phyloP scores from a whole-genome alignment of 2,113 vertebrate genomes.

The Anoplopoma fimbria region DNA sequence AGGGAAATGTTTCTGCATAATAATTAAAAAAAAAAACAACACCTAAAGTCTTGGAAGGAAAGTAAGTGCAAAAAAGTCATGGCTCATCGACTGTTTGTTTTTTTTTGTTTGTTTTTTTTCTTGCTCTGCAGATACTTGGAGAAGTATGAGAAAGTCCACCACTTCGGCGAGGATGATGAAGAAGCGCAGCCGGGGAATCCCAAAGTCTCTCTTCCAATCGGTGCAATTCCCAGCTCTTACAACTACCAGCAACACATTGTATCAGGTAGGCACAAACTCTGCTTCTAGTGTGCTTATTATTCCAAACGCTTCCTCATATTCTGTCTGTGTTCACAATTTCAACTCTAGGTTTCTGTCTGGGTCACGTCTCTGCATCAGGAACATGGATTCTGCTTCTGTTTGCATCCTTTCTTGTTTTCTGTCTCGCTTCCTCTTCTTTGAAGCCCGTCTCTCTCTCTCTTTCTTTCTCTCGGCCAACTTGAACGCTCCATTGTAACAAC shows the following conservation, averaged over 20 bases:
- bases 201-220: conserved; percentile 96
- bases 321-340: neutral
- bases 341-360: neutral
- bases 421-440: neutral
- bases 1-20: neutral
- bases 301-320: neutral
- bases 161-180: conserved; percentile 99
- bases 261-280: conserved; percentile 88
- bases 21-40: neutral
- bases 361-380: conserved; percentile 1
- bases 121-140: conserved; percentile 92
- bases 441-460: neutral
- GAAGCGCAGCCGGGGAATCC: conserved; percentile 97
- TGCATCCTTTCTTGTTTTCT: neutral
- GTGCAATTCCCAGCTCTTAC: conserved; percentile 98
- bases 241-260: conserved; percentile 99
- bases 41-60: neutral
- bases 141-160: conserved; percentile 99
- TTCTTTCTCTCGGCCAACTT: neutral
- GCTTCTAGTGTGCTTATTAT: neutral
- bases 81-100: neutral
- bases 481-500: conserved; percentile 5
- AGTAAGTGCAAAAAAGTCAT: neutral
- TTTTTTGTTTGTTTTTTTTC: neutral
- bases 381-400: neutral